Percentiles rank a stretch among this genome's conserved stretches.
Conservation (phyloP, 2,888 invertebrate species). For the Synergus laeviventris region DNA sequence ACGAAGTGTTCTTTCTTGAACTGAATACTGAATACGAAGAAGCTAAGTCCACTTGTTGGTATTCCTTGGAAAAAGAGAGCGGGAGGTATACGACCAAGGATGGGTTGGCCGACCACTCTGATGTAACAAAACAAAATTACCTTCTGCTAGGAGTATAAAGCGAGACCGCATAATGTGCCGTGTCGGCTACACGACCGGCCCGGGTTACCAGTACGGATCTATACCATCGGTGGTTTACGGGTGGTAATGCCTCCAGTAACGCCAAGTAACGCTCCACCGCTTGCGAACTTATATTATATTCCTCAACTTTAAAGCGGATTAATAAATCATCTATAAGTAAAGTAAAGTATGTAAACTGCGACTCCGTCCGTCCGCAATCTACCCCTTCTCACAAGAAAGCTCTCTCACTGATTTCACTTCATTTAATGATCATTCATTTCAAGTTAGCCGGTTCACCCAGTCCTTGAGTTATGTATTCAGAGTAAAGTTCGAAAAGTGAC, state of each 20-base stretch:
- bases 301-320: conserved; percentile 42
- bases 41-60: conserved; percentile 54
- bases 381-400: not conserved
- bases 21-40: conserved; percentile 55
- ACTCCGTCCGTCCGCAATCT: not conserved
- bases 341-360: conserved; percentile 19
- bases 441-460: not conserved
- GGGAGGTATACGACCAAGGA: conserved; percentile 56
- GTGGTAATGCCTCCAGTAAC: conserved; percentile 36
- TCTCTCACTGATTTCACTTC: not conserved
- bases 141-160: conserved; percentile 59
- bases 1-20: conserved; percentile 54
- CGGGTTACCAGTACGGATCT: conserved; percentile 15
- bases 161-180: conserved; percentile 58
- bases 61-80: conserved; percentile 57
- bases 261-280: conserved; percentile 43
- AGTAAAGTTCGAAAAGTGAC: not conserved
- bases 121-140: conserved; percentile 73
- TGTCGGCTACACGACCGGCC: conserved; percentile 42
- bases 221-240: conserved; percentile 45
- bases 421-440: not conserved
- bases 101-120: conserved; percentile 69
- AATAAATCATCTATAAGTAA: conserved; percentile 43
- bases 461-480: not conserved
- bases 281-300: conserved; percentile 40